Evolutionary conservation across 2,797 vertebrate genomes (phyloP).

Genomic region (Crenuchus spilurus): DNA sequence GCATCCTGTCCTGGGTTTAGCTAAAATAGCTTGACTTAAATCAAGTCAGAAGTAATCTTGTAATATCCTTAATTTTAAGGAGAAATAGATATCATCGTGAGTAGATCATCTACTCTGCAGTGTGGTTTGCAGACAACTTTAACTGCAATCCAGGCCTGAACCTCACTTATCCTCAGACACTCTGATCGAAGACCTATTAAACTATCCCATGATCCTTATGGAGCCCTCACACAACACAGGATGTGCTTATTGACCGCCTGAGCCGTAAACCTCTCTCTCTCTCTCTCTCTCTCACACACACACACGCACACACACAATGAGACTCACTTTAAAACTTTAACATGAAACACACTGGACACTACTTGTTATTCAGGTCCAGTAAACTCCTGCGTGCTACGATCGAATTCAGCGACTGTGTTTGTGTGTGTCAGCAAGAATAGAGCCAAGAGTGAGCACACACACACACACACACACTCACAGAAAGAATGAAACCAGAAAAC

Average conservation of each 20-base stretch:
- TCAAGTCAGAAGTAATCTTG: no score
- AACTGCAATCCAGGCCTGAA: background rate
- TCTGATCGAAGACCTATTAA: background rate
- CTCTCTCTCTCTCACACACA: background rate
- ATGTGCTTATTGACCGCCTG: background rate
- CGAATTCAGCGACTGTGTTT: slow-evolving; percentile 9
- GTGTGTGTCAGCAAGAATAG: background rate
- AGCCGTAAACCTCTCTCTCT: no score
- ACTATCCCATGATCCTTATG: background rate
- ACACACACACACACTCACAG: background rate
- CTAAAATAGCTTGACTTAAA: no score
- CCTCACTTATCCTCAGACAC: background rate
- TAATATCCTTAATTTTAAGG: no score
- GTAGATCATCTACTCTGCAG: no score
- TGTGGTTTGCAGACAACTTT: no score
- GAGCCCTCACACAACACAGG: background rate
- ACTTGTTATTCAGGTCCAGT: slow-evolving; percentile 24
- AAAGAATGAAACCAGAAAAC: no score
- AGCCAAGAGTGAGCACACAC: background rate
- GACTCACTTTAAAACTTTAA: background rate
- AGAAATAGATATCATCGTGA: no score
- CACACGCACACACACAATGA: background rate
- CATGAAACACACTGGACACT: slow-evolving; percentile 1
- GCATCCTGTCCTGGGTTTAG: no score
- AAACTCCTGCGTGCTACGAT: background rate